These are phyloP conservation scores for Lagodon rhomboides DNA, from an alignment of 2,797 vertebrate species.

Conservation along the genomic window DNA sequence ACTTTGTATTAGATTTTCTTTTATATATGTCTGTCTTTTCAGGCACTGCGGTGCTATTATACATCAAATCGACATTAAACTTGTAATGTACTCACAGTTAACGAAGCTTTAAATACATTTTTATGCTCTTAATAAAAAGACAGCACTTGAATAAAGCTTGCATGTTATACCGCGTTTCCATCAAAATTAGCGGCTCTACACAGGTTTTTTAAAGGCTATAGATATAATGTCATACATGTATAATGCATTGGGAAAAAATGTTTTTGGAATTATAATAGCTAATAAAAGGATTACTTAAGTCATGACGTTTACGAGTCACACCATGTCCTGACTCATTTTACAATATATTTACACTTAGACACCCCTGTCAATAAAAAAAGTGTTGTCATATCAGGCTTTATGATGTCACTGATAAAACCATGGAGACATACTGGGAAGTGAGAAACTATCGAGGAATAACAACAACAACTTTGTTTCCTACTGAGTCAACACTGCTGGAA, in stretches of 20 bases:
- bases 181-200: too few relatives aligned
- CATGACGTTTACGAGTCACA: not conserved
- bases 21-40: not conserved
- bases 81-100: not conserved
- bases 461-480: conserved; percentile 32
- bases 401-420: not conserved
- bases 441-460: not conserved
- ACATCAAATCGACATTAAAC: not conserved
- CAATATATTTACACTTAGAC: not conserved
- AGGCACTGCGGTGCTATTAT: not conserved
- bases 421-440: not conserved
- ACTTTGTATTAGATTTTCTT: not conserved
- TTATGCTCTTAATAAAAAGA: not conserved
- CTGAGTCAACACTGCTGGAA: conserved; percentile 14
- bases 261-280: not conserved
- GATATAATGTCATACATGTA: not conserved
- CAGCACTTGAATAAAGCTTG: not conserved
- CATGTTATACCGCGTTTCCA: too few relatives aligned
- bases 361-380: not conserved
- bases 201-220: too few relatives aligned
- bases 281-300: conserved; percentile 5
- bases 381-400: not conserved
- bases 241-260: too few relatives aligned
- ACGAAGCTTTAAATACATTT: not conserved
- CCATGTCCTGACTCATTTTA: not conserved